phyloP scores from a whole-genome alignment of 2,797 vertebrate species.

The Myiothlypis chrysogaster region DNA sequence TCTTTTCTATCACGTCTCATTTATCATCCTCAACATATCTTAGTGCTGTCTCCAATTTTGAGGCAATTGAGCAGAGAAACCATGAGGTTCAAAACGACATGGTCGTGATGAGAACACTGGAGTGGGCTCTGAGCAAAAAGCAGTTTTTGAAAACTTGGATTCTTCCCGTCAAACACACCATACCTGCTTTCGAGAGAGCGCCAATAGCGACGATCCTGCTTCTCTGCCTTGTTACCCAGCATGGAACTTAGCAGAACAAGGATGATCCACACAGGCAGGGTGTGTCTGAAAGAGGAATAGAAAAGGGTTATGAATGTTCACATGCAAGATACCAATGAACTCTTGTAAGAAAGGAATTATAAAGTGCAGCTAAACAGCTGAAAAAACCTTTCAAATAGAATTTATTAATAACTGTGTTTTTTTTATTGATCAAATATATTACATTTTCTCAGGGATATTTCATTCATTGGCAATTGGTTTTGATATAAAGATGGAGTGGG shows the following conservation, averaged over 20 bases:
- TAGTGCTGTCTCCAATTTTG: background rate
- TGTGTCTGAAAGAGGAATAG: background rate
- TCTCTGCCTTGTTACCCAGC: background rate
- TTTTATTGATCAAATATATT: background rate
- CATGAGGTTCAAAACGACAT: background rate
- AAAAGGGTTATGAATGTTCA: background rate
- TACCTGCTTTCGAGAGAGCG: background rate
- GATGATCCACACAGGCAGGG: background rate
- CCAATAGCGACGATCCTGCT: background rate
- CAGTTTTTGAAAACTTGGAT: background rate
- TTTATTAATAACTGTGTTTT: background rate
- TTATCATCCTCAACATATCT: background rate
- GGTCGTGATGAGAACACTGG: conserved; percentile 6
- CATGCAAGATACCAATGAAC: background rate
- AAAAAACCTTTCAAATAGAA: background rate
- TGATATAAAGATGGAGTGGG: background rate
- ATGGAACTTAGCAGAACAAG: background rate
- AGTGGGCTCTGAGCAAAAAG: conserved; percentile 24
- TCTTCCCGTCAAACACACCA: background rate
- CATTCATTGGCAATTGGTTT: background rate
- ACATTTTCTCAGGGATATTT: background rate
- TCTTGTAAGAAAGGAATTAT: background rate
- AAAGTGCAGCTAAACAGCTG: background rate
- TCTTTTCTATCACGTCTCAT: background rate
- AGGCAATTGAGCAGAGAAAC: background rate